phyloP scores from a whole-genome alignment of 2,113 vertebrate species.

The Tyrannus savana region DNA sequence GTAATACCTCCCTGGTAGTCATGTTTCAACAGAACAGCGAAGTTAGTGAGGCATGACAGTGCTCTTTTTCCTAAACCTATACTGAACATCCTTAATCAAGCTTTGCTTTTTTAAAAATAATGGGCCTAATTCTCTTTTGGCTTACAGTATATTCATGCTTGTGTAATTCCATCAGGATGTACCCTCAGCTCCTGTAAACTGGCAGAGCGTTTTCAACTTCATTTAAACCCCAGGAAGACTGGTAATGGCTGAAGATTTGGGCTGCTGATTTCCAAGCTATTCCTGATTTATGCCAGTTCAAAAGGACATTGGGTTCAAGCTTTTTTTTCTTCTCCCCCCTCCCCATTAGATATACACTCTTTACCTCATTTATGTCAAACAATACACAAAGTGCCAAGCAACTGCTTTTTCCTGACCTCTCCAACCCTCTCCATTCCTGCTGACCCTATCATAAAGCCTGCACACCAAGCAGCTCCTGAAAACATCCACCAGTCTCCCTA shows the following conservation, averaged over 20 bases:
- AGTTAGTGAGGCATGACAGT: slow-evolving; percentile 47
- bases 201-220: neutral
- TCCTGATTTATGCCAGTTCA: neutral
- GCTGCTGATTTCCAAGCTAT: slow-evolving; percentile 3
- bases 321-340: rapidly evolving
- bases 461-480: neutral
- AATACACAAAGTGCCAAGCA: neutral
- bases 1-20: slow-evolving; percentile 8
- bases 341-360: neutral
- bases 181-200: slow-evolving; percentile 13
- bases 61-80: slow-evolving; percentile 35
- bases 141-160: slow-evolving; percentile 41
- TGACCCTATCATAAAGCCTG: neutral
- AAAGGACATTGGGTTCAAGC: neutral
- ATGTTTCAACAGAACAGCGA: slow-evolving; percentile 41
- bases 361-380: neutral
- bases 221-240: slow-evolving; percentile 6
- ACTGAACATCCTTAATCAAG: slow-evolving; percentile 65
- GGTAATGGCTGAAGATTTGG: slow-evolving; percentile 5
- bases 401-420: neutral
- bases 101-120: slow-evolving; percentile 66
- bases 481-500: neutral
- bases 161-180: neutral
- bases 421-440: neutral
- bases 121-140: slow-evolving; percentile 48